Base-by-base conservation (phyloP, 2,113 vertebrate species). In the Actinemys pallida region DNA sequence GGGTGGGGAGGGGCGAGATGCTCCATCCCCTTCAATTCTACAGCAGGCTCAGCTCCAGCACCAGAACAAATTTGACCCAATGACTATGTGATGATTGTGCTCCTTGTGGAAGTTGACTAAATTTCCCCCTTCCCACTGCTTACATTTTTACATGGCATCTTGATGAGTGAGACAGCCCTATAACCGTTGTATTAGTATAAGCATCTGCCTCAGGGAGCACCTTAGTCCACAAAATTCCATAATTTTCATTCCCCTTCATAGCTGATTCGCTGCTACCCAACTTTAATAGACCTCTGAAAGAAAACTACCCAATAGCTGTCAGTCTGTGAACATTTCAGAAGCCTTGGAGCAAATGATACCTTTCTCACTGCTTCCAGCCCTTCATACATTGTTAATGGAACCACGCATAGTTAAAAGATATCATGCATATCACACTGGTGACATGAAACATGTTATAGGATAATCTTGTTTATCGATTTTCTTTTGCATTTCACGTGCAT, bases 371-470 rank as follows among this genome's bases (percentile, higher is more conserved):
- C 20, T 25, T 57, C 22, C 24, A 57, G 57, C 27, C 12, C 57
- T 59, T 59, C 57, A 59, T 29, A 31, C 25, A 85, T 91, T 59
- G 76, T 79, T 92, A 9, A 31, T 84, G 86, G 62, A 84, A 1
- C 45, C 3, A 50, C 75, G 94, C 93, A 22, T 89, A 93, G 84
- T 92, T 93, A 91, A 91, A 92, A 91, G 27, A 94, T 82, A 1
- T 1, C 0, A 0, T 4, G 22, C 31, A 1, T 0, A 1, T 42
- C 13, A 84, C 25, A 1, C 87, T 8, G 80, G 50, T 81, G 84
- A 82, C 1, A 29, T 39, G 62, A 79, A 78, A 9, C 17, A 92
- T 78, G 84, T 90, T 92, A 90, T 39, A 76, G 92, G 69, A 80
- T 84, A 27, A 8, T 31, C 31, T 16, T 53, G 3, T 89, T 90